Evolutionary conservation across 2,797 vertebrate species (phyloP), one percentile per base, ranked within the genome.

Genomic region (Falco concolor): DNA sequence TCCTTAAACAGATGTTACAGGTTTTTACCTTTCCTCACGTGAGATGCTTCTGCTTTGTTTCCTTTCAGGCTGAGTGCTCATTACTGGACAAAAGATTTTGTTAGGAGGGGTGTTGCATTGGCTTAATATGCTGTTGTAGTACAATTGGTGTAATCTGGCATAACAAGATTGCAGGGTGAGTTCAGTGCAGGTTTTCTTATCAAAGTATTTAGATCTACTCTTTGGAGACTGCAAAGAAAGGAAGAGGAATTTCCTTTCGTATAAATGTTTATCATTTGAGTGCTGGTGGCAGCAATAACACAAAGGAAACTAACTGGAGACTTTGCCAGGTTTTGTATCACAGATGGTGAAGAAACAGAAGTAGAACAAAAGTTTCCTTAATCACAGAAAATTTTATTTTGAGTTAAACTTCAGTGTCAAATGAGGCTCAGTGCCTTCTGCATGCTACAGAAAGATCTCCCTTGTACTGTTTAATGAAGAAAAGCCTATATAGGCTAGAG

Each of bases 301-400:
- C 87, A 96, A 96, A 94, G 88, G 86, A 80, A 87, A 75, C 78
- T 93, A 95, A 82, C 45, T 80, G 75, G 74, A 92, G 53, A n/a
- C 94, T 95, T 89, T 95, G 94, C 94, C 91, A 97, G 91, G 74
- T 89, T 96, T 94, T 4, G 2, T 91, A 85, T 94, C 96, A 84
- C 93, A 96, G 96, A 95, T 96, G 95, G 95, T 74, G 88, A 87
- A 94, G 94, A 94, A 95, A 92, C 44, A 93, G 73, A 81, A 95
- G 82, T 84, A 94, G 93, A 96, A 93, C 83, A 94, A 97, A 97
- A 96, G 91, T 96, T 96, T 95, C 57, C 56, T 77, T 96, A 94
- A 94, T 95, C 86, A 79, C 77, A 93, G 77, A 65, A 93, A 93
- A 89, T 65, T 65, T 53, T 85, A 73, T 69, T 82, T 95, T 77